A percentile compares a stretch with the other conserved stretches of the same genome.
Conservation (phyloP, 2,888 invertebrate species). For the Erebia ligea region DNA sequence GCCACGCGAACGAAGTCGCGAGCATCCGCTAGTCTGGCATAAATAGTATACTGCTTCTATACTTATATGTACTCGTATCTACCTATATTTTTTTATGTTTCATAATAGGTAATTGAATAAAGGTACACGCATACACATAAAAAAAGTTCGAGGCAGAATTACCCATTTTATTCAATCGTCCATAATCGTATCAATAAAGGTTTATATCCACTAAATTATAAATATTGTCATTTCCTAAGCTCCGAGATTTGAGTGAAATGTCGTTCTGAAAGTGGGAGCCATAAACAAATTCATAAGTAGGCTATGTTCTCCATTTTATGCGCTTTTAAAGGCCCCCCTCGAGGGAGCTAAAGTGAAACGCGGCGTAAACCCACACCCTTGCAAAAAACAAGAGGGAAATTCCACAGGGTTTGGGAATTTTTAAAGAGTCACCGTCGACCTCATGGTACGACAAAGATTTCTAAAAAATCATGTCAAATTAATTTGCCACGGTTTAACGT, state of each 20-base stretch:
- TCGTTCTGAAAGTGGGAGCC: conserved; percentile 68
- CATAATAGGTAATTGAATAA: too few relatives aligned
- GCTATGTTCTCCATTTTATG: conserved; percentile 75
- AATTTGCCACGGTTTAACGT: not conserved
- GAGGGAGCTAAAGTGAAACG: conserved; percentile 76
- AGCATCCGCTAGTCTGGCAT: too few relatives aligned
- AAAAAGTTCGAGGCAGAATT: not conserved
- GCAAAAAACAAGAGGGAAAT: conserved; percentile 59
- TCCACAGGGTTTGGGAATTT: conserved; percentile 43
- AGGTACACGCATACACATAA: too few relatives aligned
- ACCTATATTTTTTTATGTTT: too few relatives aligned
- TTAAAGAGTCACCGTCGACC: conserved; percentile 42
- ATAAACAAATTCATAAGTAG: conserved; percentile 84
- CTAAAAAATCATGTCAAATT: not conserved
- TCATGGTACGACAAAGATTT: not conserved
- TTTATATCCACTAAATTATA: conserved; percentile 64
- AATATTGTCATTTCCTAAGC: conserved; percentile 68
- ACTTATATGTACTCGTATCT: too few relatives aligned
- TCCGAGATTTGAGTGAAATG: conserved; percentile 54
- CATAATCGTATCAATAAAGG: conserved; percentile 54
- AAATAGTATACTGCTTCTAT: too few relatives aligned
- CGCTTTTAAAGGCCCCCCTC: conserved; percentile 72
- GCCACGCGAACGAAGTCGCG: too few relatives aligned
- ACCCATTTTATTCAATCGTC: conserved; percentile 2
- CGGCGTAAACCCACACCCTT: conserved; percentile 72